Percentiles rank a stretch among this genome's conserved stretches.
Conservation (phyloP, 2,113 vertebrate species). For the Mohoua ochrocephala region DNA sequence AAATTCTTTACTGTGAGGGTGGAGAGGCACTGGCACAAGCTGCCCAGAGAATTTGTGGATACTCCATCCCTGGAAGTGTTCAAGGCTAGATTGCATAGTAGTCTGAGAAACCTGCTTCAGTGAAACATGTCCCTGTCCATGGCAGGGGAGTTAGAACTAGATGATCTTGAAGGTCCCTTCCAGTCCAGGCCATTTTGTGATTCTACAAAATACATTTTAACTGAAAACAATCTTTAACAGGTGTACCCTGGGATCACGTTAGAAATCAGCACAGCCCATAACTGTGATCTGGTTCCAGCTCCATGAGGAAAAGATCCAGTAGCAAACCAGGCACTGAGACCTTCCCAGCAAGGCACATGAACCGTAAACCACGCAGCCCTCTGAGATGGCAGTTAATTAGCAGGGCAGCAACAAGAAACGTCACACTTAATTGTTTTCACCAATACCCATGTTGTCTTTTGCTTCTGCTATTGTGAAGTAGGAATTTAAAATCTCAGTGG, state of each 20-base stretch:
- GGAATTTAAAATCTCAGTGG: background rate
- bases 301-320: background rate
- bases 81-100: too few relatives aligned
- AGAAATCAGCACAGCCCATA: background rate
- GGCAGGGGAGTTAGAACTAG: background rate
- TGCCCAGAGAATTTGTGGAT: background rate
- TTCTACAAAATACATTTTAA: background rate
- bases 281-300: background rate
- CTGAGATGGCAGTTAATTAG: background rate
- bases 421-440: background rate
- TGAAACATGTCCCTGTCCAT: background rate
- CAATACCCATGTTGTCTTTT: background rate
- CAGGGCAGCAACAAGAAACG: background rate
- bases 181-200: background rate
- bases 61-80: background rate
- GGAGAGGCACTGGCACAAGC: background rate
- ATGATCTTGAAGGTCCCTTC: background rate
- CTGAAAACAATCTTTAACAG: background rate
- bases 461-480: background rate
- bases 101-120: background rate
- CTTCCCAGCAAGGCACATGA: background rate
- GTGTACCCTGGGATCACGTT: background rate
- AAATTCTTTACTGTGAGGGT: background rate
- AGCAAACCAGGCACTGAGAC: background rate
- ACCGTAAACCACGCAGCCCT: accelerated